phyloP scores from a whole-genome alignment of 2,797 vertebrate species.

The Rachycentron canadum region DNA sequence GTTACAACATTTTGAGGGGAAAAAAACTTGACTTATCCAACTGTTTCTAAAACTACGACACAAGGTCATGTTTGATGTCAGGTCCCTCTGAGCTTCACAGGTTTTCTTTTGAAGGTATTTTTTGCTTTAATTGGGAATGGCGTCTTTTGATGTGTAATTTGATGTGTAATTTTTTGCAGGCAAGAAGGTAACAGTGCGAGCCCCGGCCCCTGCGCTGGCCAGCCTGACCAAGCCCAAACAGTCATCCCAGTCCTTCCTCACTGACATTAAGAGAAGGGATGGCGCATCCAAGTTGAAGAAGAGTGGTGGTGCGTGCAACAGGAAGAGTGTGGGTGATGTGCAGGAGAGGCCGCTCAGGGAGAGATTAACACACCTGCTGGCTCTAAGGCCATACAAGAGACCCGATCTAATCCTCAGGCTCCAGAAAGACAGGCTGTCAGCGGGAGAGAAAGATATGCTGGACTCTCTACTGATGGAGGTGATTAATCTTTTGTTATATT shows the following conservation, averaged over 20 bases:
- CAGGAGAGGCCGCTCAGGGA: constrained; percentile 89
- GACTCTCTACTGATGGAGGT: constrained; percentile 91
- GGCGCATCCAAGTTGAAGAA: constrained; percentile 54
- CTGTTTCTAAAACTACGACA: neutral
- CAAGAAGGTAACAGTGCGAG: constrained; percentile 91
- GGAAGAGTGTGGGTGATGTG: constrained; percentile 74
- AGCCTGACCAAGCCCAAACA: constrained; percentile 88
- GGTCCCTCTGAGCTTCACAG: neutral
- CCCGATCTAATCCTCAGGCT: constrained; percentile 91
- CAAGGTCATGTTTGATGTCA: constrained; percentile 17
- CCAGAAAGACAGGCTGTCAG: constrained; percentile 89
- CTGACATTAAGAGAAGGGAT: constrained; percentile 29
- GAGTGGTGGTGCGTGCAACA: constrained; percentile 12
- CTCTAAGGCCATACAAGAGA: constrained; percentile 92
- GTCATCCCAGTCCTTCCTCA: constrained; percentile 85
- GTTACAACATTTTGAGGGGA: neutral
- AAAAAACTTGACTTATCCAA: neutral
- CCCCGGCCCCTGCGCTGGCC: constrained; percentile 86
- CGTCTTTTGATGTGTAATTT: constrained; percentile 24
- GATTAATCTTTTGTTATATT: neutral
- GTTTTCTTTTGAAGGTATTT: constrained; percentile 14
- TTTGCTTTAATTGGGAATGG: neutral
- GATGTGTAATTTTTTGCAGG: constrained; percentile 76
- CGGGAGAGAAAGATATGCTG: constrained; percentile 88
- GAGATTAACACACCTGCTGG: constrained; percentile 91